These are phyloP conservation scores for Pangasius djambal DNA, from an alignment of 2,797 vertebrate species.

Conservation along the genomic window DNA sequence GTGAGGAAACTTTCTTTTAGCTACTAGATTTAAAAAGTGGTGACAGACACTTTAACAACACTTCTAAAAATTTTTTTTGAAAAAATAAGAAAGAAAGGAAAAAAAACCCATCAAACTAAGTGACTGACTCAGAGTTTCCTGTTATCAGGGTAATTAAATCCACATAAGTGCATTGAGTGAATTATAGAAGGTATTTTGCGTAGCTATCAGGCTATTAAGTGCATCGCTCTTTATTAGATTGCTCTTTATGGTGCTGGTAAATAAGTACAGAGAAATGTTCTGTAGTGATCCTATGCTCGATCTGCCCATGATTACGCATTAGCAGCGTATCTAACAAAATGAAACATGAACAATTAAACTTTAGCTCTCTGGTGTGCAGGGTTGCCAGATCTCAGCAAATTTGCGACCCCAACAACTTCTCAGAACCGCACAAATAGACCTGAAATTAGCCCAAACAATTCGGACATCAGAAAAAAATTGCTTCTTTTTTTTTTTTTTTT, in stretches of 20 bases:
- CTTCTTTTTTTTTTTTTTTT: not conserved
- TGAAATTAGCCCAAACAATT: too few relatives aligned
- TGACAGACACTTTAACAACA: not conserved
- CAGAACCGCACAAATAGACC: too few relatives aligned
- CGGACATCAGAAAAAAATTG: too few relatives aligned
- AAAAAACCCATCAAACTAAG: not conserved
- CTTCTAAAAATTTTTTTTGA: too few relatives aligned
- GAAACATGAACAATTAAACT: not conserved
- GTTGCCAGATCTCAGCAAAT: not conserved
- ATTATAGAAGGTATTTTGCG: too few relatives aligned
- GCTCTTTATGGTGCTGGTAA: not conserved
- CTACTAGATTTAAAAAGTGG: not conserved
- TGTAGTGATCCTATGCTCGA: not conserved
- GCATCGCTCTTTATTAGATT: too few relatives aligned
- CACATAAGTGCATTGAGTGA: too few relatives aligned
- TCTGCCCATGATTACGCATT: not conserved
- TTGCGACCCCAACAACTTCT: too few relatives aligned
- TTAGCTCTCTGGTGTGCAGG: not conserved
- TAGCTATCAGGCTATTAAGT: too few relatives aligned
- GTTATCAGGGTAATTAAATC: too few relatives aligned
- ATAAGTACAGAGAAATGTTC: not conserved
- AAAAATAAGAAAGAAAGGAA: too few relatives aligned
- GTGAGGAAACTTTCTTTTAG: not conserved
- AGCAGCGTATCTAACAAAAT: not conserved
- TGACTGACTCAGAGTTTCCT: too few relatives aligned